These are phyloP conservation scores for Jaculus jaculus DNA, from an alignment of 2,113 vertebrate genomes.

Conservation along the genomic window DNA sequence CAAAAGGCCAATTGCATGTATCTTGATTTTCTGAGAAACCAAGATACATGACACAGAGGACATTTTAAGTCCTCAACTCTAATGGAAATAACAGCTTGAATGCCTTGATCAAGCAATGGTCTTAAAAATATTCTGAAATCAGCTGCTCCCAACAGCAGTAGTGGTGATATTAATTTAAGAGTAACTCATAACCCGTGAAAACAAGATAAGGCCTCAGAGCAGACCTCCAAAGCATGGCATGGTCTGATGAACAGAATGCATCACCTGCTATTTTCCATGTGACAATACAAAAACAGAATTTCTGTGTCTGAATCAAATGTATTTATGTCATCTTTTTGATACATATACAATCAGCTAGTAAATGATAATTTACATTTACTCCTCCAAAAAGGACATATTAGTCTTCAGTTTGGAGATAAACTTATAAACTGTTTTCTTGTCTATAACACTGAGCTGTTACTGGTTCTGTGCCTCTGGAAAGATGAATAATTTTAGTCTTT, in stretches of 20 bases:
- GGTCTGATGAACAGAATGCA: background rate
- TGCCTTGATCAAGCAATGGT: constrained; percentile 57
- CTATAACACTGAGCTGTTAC: constrained; percentile 82
- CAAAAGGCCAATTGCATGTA: background rate
- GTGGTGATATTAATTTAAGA: background rate
- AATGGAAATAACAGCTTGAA: constrained; percentile 37
- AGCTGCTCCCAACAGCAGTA: background rate
- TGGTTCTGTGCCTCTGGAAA: constrained; percentile 84
- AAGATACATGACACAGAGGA: constrained; percentile 15
- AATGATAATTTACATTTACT: constrained; percentile 67
- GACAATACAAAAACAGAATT: background rate
- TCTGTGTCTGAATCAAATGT: background rate
- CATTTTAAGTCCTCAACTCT: constrained; percentile 36
- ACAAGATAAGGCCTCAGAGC: constrained; percentile 26
- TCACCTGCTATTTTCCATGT: background rate
- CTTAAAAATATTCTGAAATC: constrained; percentile 63
- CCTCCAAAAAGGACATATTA: constrained; percentile 84
- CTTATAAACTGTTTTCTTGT: constrained; percentile 83
- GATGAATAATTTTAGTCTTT: constrained; percentile 84
- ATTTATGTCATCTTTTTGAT: constrained; percentile 77
- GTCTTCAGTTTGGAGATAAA: constrained; percentile 84
- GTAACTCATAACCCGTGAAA: constrained; percentile 57
- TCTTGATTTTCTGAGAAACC: constrained; percentile 44
- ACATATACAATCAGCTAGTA: constrained; percentile 77
- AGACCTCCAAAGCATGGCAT: background rate